Base-by-base conservation (phyloP, 2,113 vertebrate genomes). In the Cairina moschata region DNA sequence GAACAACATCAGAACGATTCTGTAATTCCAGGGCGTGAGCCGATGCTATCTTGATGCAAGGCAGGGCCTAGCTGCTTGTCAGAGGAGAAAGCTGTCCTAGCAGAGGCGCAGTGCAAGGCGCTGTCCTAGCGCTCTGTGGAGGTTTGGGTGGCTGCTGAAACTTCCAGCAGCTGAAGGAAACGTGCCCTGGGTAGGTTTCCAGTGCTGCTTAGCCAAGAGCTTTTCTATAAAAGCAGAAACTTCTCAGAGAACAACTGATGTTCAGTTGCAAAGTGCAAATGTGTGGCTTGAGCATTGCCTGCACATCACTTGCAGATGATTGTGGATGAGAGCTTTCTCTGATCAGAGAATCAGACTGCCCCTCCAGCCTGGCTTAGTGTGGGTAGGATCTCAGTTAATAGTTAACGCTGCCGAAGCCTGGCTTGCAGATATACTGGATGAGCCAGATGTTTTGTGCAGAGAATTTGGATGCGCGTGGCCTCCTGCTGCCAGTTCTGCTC, bases 371-470 rank as follows among this genome's bases (percentile, higher is more conserved):
- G 17, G 13, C 25, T 18, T 2, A 2, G 7, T 74, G 25, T 0
- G 6, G 7, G 1, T 25, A 50, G 66, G 38, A 29, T 12, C 71
- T 17, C 34, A 40, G 17, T 58, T 66, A 1, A 15, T 10, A 18
- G 13, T 31, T 46, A 21, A 16, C 1, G 1, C 25, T 2, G 2
- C 25, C 1, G 8, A 1, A 62, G 69, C 46, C 66, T 54, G n/a
- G 3, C 58, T 31, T 34, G 40, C 48, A 46, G 36, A n/a, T 29
- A 14, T 8, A 3, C 42, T 32, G 63, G 31, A 5, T 46, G 77
- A 66, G 6, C 26, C 63, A 6, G 38, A 2, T 82, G 60, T 7
- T 68, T 55, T 28, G 7, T 38, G 1, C 63, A 0, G 28, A 8
- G 67, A 13, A 7, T 55, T 72, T 66, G 25, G 16, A 13, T 1